Evolutionary conservation across 2,797 vertebrate genomes (phyloP), one percentile per base, ranked within the genome.

Genomic region (Hypotaenidia philippensis): DNA sequence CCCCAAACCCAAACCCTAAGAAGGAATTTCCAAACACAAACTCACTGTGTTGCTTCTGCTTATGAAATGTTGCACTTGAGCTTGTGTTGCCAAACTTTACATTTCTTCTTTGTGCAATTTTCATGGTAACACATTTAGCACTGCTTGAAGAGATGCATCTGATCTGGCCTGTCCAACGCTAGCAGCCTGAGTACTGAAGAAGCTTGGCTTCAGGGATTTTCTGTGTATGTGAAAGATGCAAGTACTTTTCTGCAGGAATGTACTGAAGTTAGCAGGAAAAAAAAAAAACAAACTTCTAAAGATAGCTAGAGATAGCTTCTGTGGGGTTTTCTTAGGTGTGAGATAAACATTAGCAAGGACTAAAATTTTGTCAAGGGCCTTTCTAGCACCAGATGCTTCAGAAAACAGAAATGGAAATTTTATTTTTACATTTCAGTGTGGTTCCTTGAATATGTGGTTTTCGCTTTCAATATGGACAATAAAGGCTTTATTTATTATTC

Each of bases 251-350:
- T 17, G 2, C 18, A n/a, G 21, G 45, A 45, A 7, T 13, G 19
- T 10, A 13, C 45, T 71, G 36, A 60, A 32, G 6, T 47, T 82
- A 60, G n/a, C 23, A 76, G 40, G 22, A 47, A 89, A 21, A 40
- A 41, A 41, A 41, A 18, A 38, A 34, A 34, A 6, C 32, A 34
- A 34, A 34, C 36, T 87, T 78, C 6, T 1, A 25, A 52, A 93
- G 50, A 55, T 36, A 38, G 13, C 32, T 11, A 6, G 49, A 63
- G 11, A 41, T 49, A 53, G 29, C 11, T 90, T 77, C 82, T 32
- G 11, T 59, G 56, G 27, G 45, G 34, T 29, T 81, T 94, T 70
- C 83, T 90, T 70, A 76, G 68, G 52, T 93, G 82, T 87, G 68
- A 87, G 38, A n/a, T 87, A 66, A 92, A 75, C 15, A 23, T 21